Conservation (phyloP, 2,797 vertebrate species). For the Onychomys leucogaster region DNA sequence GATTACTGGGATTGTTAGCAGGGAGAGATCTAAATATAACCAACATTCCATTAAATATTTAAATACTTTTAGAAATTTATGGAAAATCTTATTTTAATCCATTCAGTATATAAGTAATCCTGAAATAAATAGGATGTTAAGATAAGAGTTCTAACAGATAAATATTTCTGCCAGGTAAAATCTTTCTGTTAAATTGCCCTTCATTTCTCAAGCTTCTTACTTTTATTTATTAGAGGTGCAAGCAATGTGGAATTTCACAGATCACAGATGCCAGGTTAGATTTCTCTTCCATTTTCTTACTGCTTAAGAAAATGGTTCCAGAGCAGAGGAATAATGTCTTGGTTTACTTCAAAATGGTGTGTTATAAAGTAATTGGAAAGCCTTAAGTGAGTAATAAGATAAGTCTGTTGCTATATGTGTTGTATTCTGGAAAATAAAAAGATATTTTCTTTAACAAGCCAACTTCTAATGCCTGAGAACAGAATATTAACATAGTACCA, state of each 20-base stretch:
- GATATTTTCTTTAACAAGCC: background rate
- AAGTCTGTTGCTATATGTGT: background rate
- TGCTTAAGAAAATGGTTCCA: constrained; percentile 18
- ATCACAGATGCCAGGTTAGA: background rate
- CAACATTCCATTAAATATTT: constrained; percentile 80
- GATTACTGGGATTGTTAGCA: constrained; percentile 76
- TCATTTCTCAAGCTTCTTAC: constrained; percentile 8
- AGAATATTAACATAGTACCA: background rate
- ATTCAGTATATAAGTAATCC: constrained; percentile 12
- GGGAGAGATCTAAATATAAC: constrained; percentile 70
- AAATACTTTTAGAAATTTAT: constrained; percentile 81
- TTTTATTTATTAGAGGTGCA: constrained; percentile 16
- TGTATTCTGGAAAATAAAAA: background rate
- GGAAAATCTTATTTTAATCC: constrained; percentile 59
- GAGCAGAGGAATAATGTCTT: background rate
- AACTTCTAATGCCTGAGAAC: background rate
- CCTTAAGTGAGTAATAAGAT: background rate
- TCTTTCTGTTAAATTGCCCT: constrained; percentile 39
- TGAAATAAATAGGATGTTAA: constrained; percentile 68
- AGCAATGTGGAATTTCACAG: constrained; percentile 32
- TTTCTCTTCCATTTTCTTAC: background rate
- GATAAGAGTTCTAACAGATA: constrained; percentile 58
- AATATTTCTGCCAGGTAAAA: constrained; percentile 42
- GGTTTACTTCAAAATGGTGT: background rate
- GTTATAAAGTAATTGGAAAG: background rate